These are phyloP conservation scores for Orchesella cincta DNA, from an alignment of 1,140 invertebrate species.

Conservation along the genomic window DNA sequence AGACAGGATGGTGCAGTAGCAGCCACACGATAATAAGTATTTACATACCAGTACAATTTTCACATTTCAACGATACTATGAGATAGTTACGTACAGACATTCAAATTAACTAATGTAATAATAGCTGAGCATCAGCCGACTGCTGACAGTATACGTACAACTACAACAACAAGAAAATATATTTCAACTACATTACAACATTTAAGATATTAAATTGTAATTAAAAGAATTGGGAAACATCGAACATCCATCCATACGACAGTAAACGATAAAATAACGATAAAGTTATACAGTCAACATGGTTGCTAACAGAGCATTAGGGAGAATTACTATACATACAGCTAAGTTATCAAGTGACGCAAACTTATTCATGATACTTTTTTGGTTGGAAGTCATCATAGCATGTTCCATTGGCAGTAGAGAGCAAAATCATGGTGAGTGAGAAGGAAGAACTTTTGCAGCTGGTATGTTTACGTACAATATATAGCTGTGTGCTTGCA, in stretches of 20 bases:
- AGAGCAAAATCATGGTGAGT: conserved; percentile 25
- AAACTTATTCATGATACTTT: conserved; percentile 15
- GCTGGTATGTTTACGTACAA: too few relatives aligned
- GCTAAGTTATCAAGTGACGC: conserved; percentile 19
- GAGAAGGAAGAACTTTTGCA: background rate
- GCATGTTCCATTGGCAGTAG: conserved; percentile 18
- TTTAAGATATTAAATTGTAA: background rate
- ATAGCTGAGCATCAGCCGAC: too few relatives aligned
- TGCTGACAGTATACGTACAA: background rate
- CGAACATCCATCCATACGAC: background rate
- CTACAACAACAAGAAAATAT: background rate
- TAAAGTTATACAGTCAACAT: background rate
- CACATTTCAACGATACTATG: too few relatives aligned
- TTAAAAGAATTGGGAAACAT: background rate
- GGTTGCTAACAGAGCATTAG: background rate
- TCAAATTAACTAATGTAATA: too few relatives aligned
- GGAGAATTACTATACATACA: background rate
- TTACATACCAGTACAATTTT: too few relatives aligned
- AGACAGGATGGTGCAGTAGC: too few relatives aligned
- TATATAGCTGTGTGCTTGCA: too few relatives aligned
- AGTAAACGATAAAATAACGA: background rate
- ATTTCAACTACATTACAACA: background rate
- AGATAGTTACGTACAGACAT: too few relatives aligned
- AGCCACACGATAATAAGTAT: too few relatives aligned
- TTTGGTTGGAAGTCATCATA: background rate